phyloP scores from a whole-genome alignment of 2,797 vertebrate species.

The Rallus crepitans region DNA sequence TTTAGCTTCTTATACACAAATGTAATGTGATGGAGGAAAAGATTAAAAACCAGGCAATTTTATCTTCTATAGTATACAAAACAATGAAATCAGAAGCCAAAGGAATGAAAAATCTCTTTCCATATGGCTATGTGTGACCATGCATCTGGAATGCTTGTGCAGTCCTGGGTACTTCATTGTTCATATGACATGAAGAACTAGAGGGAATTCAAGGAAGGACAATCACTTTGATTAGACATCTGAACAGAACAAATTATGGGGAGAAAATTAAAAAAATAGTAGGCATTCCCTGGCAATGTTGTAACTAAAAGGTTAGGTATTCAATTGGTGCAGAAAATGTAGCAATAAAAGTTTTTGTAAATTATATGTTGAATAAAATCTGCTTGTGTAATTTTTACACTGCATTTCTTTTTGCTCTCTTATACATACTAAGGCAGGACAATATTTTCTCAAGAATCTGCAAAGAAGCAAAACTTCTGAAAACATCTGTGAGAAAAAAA shows the following conservation, averaged over 20 bases:
- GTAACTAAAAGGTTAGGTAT: background rate
- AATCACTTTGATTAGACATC: background rate
- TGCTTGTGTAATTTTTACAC: background rate
- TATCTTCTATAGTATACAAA: background rate
- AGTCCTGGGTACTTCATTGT: background rate
- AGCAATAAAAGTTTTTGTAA: background rate
- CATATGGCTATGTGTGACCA: background rate
- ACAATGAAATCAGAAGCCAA: background rate
- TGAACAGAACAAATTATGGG: background rate
- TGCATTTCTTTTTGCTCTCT: background rate
- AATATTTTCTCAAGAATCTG: background rate
- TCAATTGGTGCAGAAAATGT: background rate
- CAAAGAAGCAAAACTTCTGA: background rate
- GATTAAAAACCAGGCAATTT: background rate
- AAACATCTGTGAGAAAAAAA: background rate
- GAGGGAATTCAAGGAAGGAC: background rate
- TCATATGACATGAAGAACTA: background rate
- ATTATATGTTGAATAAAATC: background rate
- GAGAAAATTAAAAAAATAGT: background rate
- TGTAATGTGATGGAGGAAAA: background rate
- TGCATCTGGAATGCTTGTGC: background rate
- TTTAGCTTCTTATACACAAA: background rate
- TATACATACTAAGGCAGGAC: rapidly evolving
- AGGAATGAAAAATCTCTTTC: background rate
- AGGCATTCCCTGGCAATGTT: background rate